Base-by-base conservation (phyloP, 2,797 vertebrate species). In the Gephyroberyx darwinii region DNA sequence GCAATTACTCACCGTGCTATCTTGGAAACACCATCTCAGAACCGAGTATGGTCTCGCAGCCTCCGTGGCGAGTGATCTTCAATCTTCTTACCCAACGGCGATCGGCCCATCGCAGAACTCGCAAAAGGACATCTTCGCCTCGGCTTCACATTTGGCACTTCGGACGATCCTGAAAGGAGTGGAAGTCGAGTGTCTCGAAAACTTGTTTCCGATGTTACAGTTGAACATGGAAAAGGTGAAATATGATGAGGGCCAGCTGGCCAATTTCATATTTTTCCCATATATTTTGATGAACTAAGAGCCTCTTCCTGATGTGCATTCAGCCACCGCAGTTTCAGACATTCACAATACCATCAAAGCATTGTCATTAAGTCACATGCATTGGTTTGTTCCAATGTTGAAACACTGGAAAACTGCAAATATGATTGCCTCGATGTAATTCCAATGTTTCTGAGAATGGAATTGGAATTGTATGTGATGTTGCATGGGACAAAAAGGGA, bases 41-140 rank as follows among this genome's bases (percentile, higher is more conserved):
- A 12, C 9, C 10, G 5, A 5, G 8, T 37, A 9, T 37, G 35
- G 35, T 9, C 8, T 37, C 8, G 5, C 6, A 37, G 16, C 14
- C 45, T 6, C 17, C 4, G 45, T n/a, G 45, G 45, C 45, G 14
- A 50, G 47, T 7, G 47, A 8, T 50, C 19, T 50, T 19, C n/a
- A 19, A n/a, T 19, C 47, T n/a, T 26, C 26, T 26, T 26, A 8
- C n/a, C 7, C 8, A 39, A 8, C 37, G 47, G 8, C 17, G 47
- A n/a, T 50, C 47, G 9, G 47, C 47, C 47, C 26, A n/a, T 50
- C 8, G 19, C 19, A n/a, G 10, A 19, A 8, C 17, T 30, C 52
- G 20, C 52, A 56, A 55, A 66, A 66, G 52, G 65, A 55, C 43
- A 43, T 66, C 64, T 55, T 66, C 52, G 63, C 50, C 26, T 54